Percentiles rank a stretch among this genome's conserved stretches.
Evolutionary conservation across 2,113 vertebrate species (phyloP).

Genomic region (Jaculus jaculus): DNA sequence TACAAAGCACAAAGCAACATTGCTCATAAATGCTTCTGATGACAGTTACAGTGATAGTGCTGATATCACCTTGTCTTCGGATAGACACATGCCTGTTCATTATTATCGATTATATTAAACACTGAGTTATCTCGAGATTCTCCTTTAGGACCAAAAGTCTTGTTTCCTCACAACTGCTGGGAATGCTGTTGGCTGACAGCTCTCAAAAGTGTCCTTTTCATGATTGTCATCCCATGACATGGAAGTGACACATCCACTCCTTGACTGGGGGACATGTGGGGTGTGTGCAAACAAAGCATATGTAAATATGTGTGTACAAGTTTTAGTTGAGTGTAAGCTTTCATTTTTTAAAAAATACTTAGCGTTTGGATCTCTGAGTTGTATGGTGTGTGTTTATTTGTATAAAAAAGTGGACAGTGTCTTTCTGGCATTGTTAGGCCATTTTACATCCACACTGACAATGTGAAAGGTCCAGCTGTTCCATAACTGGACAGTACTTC

Average conservation of each 20-base stretch:
- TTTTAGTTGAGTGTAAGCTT: neutral
- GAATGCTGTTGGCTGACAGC: neutral
- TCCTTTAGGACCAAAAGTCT: neutral
- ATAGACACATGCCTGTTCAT: neutral
- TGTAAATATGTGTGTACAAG: constrained; percentile 2
- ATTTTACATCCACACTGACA: neutral
- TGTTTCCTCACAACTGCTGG: neutral
- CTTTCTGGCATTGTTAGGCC: neutral
- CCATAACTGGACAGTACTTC: neutral
- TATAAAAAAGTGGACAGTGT: neutral
- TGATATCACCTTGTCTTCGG: neutral
- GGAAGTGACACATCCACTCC: neutral
- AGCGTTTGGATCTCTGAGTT: constrained; percentile 17
- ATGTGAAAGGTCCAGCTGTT: neutral
- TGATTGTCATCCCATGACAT: neutral
- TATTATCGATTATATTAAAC: neutral
- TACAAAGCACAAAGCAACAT: neutral
- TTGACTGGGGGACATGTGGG: neutral
- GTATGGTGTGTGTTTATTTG: neutral
- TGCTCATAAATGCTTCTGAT: neutral
- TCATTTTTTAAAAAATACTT: constrained; percentile 20
- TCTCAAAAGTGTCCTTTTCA: constrained; percentile 32
- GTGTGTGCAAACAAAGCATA: neutral
- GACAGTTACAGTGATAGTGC: neutral
- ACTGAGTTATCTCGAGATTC: neutral